phyloP scores from a whole-genome alignment of 1,140 invertebrate genomes.

The Papilio helenus region DNA sequence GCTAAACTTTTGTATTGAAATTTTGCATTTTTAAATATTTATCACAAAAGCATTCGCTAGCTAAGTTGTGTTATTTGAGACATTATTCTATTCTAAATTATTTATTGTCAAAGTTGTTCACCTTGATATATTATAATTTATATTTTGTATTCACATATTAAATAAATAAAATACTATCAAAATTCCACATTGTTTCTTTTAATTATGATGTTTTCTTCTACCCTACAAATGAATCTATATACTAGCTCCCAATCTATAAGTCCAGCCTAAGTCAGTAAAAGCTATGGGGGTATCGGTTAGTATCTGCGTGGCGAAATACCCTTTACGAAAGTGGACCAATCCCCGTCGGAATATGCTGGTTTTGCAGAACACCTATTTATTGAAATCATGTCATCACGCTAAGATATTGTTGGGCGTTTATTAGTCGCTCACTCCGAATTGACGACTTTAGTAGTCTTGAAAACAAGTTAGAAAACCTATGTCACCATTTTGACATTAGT shows the following conservation, averaged over 20 bases:
- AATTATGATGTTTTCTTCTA: background rate
- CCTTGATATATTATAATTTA: slow-evolving; percentile 63
- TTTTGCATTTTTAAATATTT: slow-evolving; percentile 40
- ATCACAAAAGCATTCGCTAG: slow-evolving; percentile 42
- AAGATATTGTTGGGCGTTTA: slow-evolving; percentile 43
- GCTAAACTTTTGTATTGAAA: slow-evolving; percentile 38
- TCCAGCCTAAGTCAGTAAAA: too few species aligned
- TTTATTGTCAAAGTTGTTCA: slow-evolving; percentile 45
- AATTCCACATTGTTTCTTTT: slow-evolving; percentile 5
- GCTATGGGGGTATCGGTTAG: too few species aligned
- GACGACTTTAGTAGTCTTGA: slow-evolving; percentile 47
- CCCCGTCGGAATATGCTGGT: slow-evolving; percentile 34
- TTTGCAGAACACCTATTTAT: slow-evolving; percentile 45
- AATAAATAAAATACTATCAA: slow-evolving; percentile 29
- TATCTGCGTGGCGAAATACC: slow-evolving; percentile 30
- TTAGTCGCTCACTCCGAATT: slow-evolving; percentile 35
- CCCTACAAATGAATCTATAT: background rate
- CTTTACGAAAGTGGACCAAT: slow-evolving; percentile 27
- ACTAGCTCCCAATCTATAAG: background rate
- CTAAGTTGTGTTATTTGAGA: slow-evolving; percentile 45
- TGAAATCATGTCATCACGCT: slow-evolving; percentile 35
- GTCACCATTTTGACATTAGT: slow-evolving; percentile 38
- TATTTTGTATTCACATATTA: slow-evolving; percentile 67
- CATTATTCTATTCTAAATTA: slow-evolving; percentile 39
- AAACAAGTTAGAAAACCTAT: slow-evolving; percentile 36